Evolutionary conservation across 1,140 invertebrate genomes (phyloP).

Genomic region (Drosophila littoralis): DNA sequence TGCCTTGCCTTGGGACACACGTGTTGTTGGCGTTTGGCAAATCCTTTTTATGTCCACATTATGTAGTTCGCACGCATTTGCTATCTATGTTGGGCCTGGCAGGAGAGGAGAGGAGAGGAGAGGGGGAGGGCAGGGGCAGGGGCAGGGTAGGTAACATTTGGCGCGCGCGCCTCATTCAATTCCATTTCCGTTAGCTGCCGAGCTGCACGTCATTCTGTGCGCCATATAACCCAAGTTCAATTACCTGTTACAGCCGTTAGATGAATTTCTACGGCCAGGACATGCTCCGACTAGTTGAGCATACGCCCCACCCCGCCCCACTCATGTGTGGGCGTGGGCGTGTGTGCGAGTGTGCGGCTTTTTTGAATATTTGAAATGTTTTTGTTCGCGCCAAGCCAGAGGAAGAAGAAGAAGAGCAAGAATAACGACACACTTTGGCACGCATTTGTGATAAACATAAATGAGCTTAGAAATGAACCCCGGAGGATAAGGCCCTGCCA

Average conservation of each 20-base stretch:
- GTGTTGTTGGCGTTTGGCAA: constrained; percentile 54
- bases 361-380: constrained; percentile 81
- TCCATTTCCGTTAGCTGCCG: constrained; percentile 56
- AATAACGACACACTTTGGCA: constrained; percentile 83
- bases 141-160: constrained; percentile 63
- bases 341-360: constrained; percentile 22
- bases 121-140: constrained; percentile 7
- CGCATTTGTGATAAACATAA: constrained; percentile 85
- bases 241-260: constrained; percentile 84
- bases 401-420: constrained; percentile 43
- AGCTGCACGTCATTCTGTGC: constrained; percentile 59
- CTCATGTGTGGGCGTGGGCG: constrained; percentile 1
- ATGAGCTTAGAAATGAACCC: constrained; percentile 84
- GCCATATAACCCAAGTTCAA: constrained; percentile 82
- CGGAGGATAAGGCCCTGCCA: constrained; percentile 76
- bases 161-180: constrained; percentile 73
- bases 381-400: constrained; percentile 62
- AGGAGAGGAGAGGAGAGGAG: not conserved
- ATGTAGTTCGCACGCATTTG: constrained; percentile 78
- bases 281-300: constrained; percentile 80
- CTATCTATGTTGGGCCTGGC: constrained; percentile 30
- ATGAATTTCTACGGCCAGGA: constrained; percentile 84
- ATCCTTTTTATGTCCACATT: constrained; percentile 84
- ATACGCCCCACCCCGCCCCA: not conserved
- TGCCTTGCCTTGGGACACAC: not conserved